Base-by-base conservation (phyloP, 2,797 vertebrate species). In the Alcedo atthis region DNA sequence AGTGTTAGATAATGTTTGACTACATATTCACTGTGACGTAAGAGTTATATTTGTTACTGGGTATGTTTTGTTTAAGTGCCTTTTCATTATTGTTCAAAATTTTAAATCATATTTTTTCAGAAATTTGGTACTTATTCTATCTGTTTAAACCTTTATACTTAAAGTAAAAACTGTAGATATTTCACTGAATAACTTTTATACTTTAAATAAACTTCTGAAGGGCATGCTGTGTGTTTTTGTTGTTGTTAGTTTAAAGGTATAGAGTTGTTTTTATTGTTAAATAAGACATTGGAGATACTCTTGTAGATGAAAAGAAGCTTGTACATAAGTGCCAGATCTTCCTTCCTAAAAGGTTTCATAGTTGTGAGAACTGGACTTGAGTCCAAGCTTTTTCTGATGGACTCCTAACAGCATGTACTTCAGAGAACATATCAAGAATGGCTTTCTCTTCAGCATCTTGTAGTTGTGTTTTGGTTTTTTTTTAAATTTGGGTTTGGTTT, bases 201-300 rank as follows among this genome's bases (percentile, higher is more conserved):
- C 91, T 95, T 93, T 78, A 96, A 98, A 97, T 98, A 98, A 98
- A 94, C 87, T 93, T 97, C 91, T 68, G 87, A 95, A 81, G 89
- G 87, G 28, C 73, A 55, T 35, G 37, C 32, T 89, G 61, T 53
- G 12, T 67, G 84, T 55, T 26, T 26, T 15, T 49, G 24, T 61
- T 66, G 30, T 67, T 48, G 8, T 33, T 61, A 16, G 13, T 51
- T 46, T 61, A 24, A n/a, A 84, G 64, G 26, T 40, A 32, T 21
- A 4, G 71, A 81, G n/a, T 71, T 86, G 14, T 81, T 5, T 46
- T 91, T 84, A 35, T 82, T 80, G 25, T 40, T 88, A 69, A 62
- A 42, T 18, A 28, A n/a, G 16, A 53, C 22, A 10, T 26, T 51
- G 19, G 57, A 71, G 51, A 54, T 80, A 71, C 4, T 84, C 33